A percentile compares a stretch with the other conserved stretches of the same genome.
These are phyloP conservation scores for Rachycentron canadum DNA, from an alignment of 2,797 vertebrate species.

Conservation along the genomic window DNA sequence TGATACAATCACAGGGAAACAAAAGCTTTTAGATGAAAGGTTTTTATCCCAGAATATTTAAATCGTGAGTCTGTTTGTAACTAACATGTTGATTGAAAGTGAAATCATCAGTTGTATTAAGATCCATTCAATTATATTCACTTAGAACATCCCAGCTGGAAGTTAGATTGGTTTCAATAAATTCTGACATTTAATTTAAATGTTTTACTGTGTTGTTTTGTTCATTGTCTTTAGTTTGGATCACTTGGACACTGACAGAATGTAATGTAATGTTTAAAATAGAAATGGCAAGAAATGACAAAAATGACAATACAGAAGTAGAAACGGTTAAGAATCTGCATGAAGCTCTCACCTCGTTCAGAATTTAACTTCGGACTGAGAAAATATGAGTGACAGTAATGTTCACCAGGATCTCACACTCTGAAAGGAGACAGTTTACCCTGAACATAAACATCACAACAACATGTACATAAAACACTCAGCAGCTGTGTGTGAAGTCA, in stretches of 20 bases:
- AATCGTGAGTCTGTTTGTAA: conserved; percentile 45
- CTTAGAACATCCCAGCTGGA: not conserved
- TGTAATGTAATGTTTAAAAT: not conserved
- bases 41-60: conserved; percentile 4
- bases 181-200: conserved; percentile 57
- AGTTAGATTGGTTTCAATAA: conserved; percentile 54
- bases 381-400: too few species aligned
- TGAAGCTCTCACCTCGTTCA: too few species aligned
- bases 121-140: not conserved
- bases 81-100: conserved; percentile 26
- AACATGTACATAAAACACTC: not conserved
- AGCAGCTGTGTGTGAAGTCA: too few species aligned
- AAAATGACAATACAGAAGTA: not conserved
- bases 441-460: not conserved
- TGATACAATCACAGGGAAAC: not conserved
- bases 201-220: conserved; percentile 51
- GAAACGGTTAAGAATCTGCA: not conserved
- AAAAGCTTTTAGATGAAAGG: not conserved
- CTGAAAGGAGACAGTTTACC: too few species aligned
- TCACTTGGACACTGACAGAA: too few species aligned
- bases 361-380: too few species aligned
- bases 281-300: not conserved
- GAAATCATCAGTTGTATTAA: conserved; percentile 34
- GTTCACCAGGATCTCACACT: not conserved
- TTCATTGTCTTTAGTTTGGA: conserved; percentile 44